phyloP scores from a whole-genome alignment of 2,888 invertebrate species.

The Priocnemis perturbator region DNA sequence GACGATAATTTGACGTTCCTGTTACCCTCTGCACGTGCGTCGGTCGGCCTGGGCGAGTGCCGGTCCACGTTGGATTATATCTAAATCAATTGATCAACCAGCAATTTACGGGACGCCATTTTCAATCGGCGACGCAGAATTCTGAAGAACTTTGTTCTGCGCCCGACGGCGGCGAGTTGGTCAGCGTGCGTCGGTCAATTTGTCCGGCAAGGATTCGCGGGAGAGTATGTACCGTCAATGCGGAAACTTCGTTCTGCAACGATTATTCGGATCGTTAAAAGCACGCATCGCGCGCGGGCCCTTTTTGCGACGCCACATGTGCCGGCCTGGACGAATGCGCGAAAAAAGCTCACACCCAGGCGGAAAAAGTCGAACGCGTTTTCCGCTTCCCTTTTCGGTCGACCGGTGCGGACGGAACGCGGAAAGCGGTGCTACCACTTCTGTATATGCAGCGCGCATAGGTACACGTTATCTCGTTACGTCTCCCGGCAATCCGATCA shows the following conservation, averaged over 20 bases:
- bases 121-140: too few relatives aligned
- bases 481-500: conserved; percentile 52
- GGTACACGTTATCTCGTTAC: conserved; percentile 51
- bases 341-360: neutral
- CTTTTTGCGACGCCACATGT: neutral
- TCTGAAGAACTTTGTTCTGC: too few relatives aligned
- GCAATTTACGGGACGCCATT: neutral
- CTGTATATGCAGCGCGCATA: conserved; percentile 33
- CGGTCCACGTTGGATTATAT: neutral
- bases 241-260: too few relatives aligned
- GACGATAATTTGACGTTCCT: neutral
- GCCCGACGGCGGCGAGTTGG: too few relatives aligned
- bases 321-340: neutral
- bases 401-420: conserved; percentile 31
- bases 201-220: too few relatives aligned
- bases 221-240: too few relatives aligned
- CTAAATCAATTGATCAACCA: neutral
- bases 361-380: conserved; percentile 24
- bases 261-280: too few relatives aligned
- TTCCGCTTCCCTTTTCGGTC: conserved; percentile 25
- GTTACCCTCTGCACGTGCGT: neutral
- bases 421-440: conserved; percentile 42
- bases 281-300: neutral
- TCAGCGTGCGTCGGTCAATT: too few relatives aligned
- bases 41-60: neutral